phyloP scores from a whole-genome alignment of 2,888 invertebrate genomes.

The Leptinotarsa rubiginosa region DNA sequence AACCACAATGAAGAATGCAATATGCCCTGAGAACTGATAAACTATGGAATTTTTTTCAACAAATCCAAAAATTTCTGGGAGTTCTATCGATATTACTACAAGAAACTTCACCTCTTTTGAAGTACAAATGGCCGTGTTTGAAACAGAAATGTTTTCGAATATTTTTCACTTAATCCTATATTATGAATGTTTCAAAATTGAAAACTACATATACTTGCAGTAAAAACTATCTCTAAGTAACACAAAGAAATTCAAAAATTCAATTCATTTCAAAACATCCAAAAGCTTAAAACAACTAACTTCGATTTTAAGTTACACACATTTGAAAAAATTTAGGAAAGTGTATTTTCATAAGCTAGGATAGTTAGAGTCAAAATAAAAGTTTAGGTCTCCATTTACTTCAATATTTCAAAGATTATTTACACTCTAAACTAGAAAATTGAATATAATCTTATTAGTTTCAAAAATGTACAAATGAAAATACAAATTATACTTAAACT shows the following conservation, averaged over 20 bases:
- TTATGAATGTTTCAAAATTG: neutral
- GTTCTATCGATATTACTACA: too few species aligned
- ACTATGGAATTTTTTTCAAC: neutral
- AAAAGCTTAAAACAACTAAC: neutral
- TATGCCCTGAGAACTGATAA: too few species aligned
- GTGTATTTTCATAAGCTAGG: too few species aligned
- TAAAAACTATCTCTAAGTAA: neutral
- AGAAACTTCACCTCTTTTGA: too few species aligned
- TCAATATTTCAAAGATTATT: too few species aligned
- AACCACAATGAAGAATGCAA: neutral
- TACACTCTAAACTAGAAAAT: too few species aligned
- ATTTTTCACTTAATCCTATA: neutral
- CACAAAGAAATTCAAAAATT: neutral
- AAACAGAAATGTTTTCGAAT: neutral
- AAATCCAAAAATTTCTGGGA: neutral
- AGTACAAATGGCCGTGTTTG: too few species aligned
- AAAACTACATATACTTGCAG: neutral
- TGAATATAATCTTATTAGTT: neutral
- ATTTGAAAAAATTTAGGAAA: neutral
- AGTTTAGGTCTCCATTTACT: too few species aligned
- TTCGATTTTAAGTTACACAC: neutral
- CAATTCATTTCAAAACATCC: neutral
- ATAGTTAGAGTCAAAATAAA: too few species aligned
- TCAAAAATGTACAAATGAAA: neutral
- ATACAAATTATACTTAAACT: neutral